phyloP scores from a whole-genome alignment of 2,797 vertebrate genomes.

The Sebastes miniatus region DNA sequence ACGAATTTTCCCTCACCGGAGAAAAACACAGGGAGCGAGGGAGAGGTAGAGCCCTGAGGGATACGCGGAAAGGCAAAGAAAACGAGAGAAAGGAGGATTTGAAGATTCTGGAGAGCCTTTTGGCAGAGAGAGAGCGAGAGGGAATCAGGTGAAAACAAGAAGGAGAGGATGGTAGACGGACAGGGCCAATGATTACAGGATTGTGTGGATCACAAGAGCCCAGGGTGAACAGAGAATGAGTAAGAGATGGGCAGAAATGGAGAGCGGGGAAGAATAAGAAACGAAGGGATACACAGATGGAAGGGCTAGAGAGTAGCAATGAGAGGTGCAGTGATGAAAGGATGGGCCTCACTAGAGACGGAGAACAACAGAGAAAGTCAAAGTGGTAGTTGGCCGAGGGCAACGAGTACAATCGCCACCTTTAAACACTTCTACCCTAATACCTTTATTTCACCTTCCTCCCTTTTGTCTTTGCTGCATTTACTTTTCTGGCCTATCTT shows the following conservation, averaged over 20 bases:
- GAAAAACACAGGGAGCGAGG: slow-evolving; percentile 50
- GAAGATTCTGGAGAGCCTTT: slow-evolving; percentile 58
- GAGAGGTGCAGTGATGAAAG: slow-evolving; percentile 19
- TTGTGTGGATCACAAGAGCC: slow-evolving; percentile 57
- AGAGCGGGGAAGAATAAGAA: slow-evolving; percentile 20
- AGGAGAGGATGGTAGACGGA: slow-evolving; percentile 45
- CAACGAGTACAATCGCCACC: not conserved
- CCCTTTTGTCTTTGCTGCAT: not conserved
- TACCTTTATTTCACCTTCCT: not conserved
- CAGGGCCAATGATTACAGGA: slow-evolving; percentile 63
- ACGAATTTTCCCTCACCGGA: slow-evolving; percentile 60
- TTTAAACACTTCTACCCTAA: not conserved
- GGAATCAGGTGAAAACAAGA: slow-evolving; percentile 55
- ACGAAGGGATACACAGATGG: not conserved
- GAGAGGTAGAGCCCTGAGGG: slow-evolving; percentile 28
- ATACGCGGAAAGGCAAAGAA: slow-evolving; percentile 52
- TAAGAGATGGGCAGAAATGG: slow-evolving; percentile 19
- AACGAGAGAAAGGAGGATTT: slow-evolving; percentile 57
- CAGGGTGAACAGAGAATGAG: slow-evolving; percentile 45
- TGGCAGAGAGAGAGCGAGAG: slow-evolving; percentile 43
- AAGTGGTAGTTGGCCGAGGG: not conserved
- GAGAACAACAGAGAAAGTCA: slow-evolving; percentile 1
- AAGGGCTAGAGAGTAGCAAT: slow-evolving; percentile 5
- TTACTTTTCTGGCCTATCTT: not conserved
- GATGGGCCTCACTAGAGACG: not conserved